Base-by-base conservation (phyloP, 2,888 invertebrate genomes). In the Protophormia terraenovae region DNA sequence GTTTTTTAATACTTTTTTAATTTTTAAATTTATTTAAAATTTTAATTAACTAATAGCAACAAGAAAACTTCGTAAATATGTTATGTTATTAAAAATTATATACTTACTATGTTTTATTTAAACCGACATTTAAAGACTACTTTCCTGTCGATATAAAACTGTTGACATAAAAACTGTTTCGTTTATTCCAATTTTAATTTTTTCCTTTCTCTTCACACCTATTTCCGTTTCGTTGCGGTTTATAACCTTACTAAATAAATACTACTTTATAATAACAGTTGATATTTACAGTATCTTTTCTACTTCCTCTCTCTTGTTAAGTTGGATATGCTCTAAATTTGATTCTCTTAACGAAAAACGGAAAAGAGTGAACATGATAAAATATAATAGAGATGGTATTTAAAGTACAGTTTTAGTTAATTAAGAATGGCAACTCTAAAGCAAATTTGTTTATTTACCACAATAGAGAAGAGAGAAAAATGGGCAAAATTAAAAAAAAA, bases 201-300 rank as follows among this genome's bases (percentile, higher is more conserved):
- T 60, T 72, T 71, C 71, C 35, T 75, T n/a, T 62, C 12, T 16
- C 24, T 75, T 76, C 19, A 60, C 58, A 60, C 12, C 27, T 8
- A 67, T 58, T 58, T 67, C 66, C 60, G 22, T 62, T 75, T 64
- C 38, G n/a, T n/a, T 22, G 29, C 19, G 38, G 78, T 32, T 78
- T 50, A 16, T 50, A 29, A 19, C 47, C 47, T 3, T 8, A 38
- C 71, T 72, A 29, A 75, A n/a, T n/a, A n/a, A n/a, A 62, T 69
- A 32, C 14, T 14, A 16, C 22, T 47, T 16, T 29, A 29, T 10
- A 22, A 5, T 7, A 35, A 77, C 35, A 69, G 69, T 69, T 78
- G 69, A n/a, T 45, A 16, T 22, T 67, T 58, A 45, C n/a, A 6
- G 32, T 77, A 67, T 12, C 0, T 10, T 10, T 27, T 5, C 69